Evolutionary conservation across 2,797 vertebrate species (phyloP).

Genomic region (Phalloptychus januarius): DNA sequence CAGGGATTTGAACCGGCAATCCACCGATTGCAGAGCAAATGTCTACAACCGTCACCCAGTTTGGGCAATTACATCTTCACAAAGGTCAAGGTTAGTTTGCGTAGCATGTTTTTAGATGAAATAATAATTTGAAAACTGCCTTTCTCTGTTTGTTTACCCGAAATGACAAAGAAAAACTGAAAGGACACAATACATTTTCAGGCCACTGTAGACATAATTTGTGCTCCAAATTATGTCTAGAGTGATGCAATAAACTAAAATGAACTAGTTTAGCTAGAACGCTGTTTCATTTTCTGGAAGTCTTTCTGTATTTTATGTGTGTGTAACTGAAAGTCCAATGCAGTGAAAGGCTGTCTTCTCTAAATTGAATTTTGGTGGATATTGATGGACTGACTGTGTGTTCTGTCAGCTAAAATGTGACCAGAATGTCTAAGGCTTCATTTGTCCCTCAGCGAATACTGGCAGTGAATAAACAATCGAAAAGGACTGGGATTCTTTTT

Average conservation of each 20-base stretch:
- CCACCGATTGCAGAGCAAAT: no score
- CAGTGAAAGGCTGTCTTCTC: conserved; percentile 32
- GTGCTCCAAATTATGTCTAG: conserved; percentile 52
- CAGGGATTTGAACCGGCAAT: no score
- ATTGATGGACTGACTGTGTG: conserved; percentile 60
- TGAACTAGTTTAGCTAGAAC: conserved; percentile 52
- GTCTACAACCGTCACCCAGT: no score
- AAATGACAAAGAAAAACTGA: not conserved
- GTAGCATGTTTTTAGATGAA: not conserved
- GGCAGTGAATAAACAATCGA: conserved; percentile 42
- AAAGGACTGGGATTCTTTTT: conserved; percentile 23
- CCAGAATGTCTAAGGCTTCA: conserved; percentile 45
- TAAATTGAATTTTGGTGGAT: conserved; percentile 50
- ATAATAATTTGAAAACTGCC: not conserved
- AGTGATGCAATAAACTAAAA: conserved; percentile 54
- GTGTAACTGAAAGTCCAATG: conserved; percentile 29
- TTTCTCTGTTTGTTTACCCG: not conserved
- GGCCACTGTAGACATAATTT: conserved; percentile 39
- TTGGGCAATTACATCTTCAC: not conserved
- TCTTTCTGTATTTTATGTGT: conserved; percentile 47
- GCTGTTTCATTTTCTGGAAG: conserved; percentile 46
- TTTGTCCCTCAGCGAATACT: conserved; percentile 36
- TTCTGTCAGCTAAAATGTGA: conserved; percentile 69
- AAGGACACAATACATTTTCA: not conserved
- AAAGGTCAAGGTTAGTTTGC: not conserved